Conservation (phyloP, 1,140 invertebrate genomes). For the Triops longicaudatus region DNA sequence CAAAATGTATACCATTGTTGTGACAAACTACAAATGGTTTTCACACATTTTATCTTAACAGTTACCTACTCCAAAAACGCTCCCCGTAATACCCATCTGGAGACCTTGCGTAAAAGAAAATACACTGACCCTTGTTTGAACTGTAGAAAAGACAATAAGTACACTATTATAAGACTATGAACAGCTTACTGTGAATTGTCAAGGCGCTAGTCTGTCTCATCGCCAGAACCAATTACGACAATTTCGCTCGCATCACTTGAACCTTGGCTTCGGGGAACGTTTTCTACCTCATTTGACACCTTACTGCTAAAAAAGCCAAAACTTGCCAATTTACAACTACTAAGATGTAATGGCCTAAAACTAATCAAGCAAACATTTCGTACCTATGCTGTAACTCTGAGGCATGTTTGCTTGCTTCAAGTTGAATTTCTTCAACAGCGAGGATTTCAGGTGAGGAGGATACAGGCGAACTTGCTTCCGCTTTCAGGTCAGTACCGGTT, state of each 20-base stretch:
- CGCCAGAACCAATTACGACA: constrained; percentile 21
- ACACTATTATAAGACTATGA: neutral
- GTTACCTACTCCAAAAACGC: neutral
- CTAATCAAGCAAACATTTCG: neutral
- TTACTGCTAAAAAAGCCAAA: neutral
- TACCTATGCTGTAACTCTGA: neutral
- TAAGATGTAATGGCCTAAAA: neutral
- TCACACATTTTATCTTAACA: neutral
- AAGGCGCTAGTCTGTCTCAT: constrained; percentile 26
- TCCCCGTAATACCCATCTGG: neutral
- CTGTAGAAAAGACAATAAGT: neutral
- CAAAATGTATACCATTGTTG: neutral
- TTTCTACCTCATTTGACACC: neutral
- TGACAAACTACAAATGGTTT: constrained; percentile 3
- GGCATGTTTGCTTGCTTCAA: neutral
- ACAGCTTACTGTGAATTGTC: neutral
- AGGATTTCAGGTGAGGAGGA: constrained; percentile 25
- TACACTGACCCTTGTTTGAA: constrained; percentile 12
- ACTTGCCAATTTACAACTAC: neutral
- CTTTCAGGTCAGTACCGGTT: constrained; percentile 38
- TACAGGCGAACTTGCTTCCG: constrained; percentile 20
- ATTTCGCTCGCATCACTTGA: neutral
- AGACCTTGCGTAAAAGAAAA: neutral
- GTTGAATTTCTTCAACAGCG: constrained; percentile 20
- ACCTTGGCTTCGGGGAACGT: neutral